These are phyloP conservation scores for Brachylomia viminalis DNA, from an alignment of 2,888 invertebrate genomes.

Conservation along the genomic window DNA sequence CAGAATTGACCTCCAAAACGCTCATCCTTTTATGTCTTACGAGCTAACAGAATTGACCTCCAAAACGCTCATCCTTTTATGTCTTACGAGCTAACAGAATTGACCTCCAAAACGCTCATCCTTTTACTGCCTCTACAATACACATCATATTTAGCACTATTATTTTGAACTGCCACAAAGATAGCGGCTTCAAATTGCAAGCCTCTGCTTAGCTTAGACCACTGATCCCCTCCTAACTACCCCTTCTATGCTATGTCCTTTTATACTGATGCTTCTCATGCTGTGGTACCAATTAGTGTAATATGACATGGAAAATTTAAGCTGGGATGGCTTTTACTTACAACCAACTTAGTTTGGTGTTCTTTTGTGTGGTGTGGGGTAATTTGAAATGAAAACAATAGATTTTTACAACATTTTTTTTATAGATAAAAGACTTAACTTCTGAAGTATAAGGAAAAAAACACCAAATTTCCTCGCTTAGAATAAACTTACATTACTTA, in stretches of 20 bases:
- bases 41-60: no score
- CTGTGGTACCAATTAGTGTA: not conserved
- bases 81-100: no score
- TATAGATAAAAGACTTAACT: not conserved
- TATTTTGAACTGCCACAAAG: not conserved
- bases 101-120: no score
- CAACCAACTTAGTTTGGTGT: not conserved
- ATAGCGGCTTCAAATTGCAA: not conserved
- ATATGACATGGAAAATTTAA: not conserved
- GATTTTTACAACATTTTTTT: not conserved
- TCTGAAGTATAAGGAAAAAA: constrained; percentile 29
- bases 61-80: no score
- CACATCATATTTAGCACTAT: no score
- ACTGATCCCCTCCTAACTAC: no score
- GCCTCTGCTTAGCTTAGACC: not conserved
- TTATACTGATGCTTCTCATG: no score
- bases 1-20: no score
- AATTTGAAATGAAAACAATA: not conserved
- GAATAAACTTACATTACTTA: constrained; percentile 19
- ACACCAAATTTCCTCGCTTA: constrained; percentile 39
- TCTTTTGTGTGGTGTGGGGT: not conserved
- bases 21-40: no score
- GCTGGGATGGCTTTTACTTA: not conserved
- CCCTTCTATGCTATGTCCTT: no score
- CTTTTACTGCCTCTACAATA: not conserved